Base-by-base conservation (phyloP, 92 coral and sea anemone species). In the Pocillopora meandrina region DNA sequence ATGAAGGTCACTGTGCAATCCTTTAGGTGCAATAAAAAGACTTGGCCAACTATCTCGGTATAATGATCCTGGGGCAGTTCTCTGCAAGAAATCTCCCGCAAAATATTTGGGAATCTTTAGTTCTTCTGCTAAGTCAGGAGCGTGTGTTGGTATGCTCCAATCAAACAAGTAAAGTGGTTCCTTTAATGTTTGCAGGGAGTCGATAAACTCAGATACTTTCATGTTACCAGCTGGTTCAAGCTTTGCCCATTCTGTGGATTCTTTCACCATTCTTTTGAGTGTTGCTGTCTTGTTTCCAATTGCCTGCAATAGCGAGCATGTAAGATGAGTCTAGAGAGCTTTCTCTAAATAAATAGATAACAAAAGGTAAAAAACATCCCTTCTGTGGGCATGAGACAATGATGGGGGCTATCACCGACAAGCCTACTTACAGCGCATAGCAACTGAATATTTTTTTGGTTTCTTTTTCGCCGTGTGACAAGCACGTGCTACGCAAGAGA, bases 61-160 rank as follows among this genome's bases (percentile, higher is more conserved):
- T 62, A 82, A 34, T 36, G 92, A 85, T 23, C 59, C 85, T 18
- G 74, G 42, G 16, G 82, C 87, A 52, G 93, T 92, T 33, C 91
- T 82, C 83, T 89, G 95, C 19, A 92, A 89, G 77, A 92, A 90
- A 57, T 92, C 93, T n/a, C 88, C 80, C 49, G 89, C 93, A 84
- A 86, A 90, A 75, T 89, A 91, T 62, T 85, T 88, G 19, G 95
- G 95, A 61, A 91, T 89, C 31, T 64, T 75, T 19, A 91, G 82
- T 33, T 89, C 90, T 67, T 78, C 85, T 16, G 88, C 90, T 9
- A 91, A 82, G 15, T 91, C 92, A 67, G 92, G 92, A 18, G 88
- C 92, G 73, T 84, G 64, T 10, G 88, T 78, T 65, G 95, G 89
- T 77, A 91, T 62, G 59, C 92, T 85, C 95, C 95, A 91, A 75